These are phyloP conservation scores for Pollenia angustigena DNA, from an alignment of 2,888 invertebrate species.

Conservation along the genomic window DNA sequence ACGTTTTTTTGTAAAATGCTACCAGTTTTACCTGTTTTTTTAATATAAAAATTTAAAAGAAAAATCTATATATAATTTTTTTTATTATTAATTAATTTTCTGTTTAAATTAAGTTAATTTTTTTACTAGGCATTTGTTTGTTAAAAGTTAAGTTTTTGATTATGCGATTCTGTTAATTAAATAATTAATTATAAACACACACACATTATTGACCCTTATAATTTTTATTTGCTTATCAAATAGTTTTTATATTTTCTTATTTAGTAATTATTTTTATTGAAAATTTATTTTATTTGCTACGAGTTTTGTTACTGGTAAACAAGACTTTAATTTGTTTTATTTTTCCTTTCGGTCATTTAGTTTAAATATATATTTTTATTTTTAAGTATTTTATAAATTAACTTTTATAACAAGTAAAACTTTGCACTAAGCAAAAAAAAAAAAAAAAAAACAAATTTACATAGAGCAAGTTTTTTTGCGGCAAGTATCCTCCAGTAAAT, in stretches of 20 bases:
- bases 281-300: conserved; percentile 66
- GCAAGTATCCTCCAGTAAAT: too few relatives aligned
- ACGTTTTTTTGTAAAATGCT: conserved; percentile 76
- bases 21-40: conserved; percentile 83
- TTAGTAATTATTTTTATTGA: conserved; percentile 27
- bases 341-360: not conserved
- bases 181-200: not conserved
- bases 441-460: too few relatives aligned
- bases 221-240: not conserved
- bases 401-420: conserved; percentile 8
- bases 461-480: too few relatives aligned
- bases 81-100: conserved; percentile 59
- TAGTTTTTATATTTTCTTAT: not conserved
- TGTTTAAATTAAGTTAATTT: conserved; percentile 50
- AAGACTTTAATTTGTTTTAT: conserved; percentile 38
- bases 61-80: not conserved
- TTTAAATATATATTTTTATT: conserved; percentile 34
- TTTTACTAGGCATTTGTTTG: conserved; percentile 59
- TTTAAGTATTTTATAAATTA: not conserved
- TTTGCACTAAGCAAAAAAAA: too few relatives aligned
- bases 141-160: conserved; percentile 65
- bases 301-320: conserved; percentile 67
- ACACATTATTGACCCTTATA: not conserved
- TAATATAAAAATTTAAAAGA: conserved; percentile 57
- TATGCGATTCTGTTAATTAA: conserved; percentile 1